Percentiles rank a stretch among this genome's conserved stretches.
Evolutionary conservation across 2,797 vertebrate genomes (phyloP).

Genomic region (Triplophysa bombifrons): DNA sequence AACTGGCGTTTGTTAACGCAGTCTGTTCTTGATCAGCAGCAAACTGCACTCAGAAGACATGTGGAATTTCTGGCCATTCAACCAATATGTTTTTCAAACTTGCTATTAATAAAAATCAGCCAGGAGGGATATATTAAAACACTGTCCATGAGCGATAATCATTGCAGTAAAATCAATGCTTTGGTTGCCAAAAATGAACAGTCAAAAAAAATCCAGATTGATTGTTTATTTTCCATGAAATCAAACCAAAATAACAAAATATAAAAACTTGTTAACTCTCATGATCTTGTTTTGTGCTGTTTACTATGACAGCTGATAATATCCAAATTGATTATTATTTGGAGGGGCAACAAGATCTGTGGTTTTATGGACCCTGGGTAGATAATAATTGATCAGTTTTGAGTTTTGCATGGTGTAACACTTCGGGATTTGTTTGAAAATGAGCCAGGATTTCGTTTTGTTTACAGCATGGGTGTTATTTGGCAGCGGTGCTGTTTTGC

Average conservation of each 20-base stretch:
- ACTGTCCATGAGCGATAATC: background rate
- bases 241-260: background rate
- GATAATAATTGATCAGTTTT: background rate
- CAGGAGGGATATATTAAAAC: background rate
- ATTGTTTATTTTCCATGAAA: background rate
- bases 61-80: background rate
- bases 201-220: background rate
- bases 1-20: conserved; percentile 12
- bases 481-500: background rate
- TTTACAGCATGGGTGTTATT: conserved; percentile 7
- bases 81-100: background rate
- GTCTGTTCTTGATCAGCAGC: conserved; percentile 7
- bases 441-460: conserved; percentile 3
- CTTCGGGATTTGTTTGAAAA: conserved; percentile 16
- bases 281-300: background rate
- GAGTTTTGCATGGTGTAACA: conserved; percentile 3
- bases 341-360: background rate
- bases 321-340: background rate
- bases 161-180: background rate
- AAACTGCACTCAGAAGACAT: background rate
- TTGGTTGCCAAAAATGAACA: background rate
- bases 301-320: background rate
- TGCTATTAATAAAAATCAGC: background rate
- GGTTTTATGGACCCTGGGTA: background rate
- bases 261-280: background rate